Evolutionary conservation across 1,140 invertebrate genomes (phyloP), one percentile per base, ranked within the genome.

Genomic region (Cotesia vestalis): DNA sequence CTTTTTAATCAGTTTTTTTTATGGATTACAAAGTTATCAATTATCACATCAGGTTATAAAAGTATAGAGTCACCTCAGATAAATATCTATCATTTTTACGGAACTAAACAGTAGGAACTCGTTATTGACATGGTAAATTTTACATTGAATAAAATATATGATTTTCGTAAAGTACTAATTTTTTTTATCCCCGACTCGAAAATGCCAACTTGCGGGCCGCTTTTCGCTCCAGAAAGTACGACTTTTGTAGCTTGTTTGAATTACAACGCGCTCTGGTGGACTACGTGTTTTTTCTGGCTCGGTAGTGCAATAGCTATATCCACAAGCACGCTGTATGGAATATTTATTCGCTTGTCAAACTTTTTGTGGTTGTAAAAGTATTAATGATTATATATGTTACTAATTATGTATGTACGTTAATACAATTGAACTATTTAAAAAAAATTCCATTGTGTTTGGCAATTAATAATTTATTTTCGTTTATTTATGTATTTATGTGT

Each of bases 1-100:
- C 20, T 3, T 38, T 53, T 59, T 67, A 57, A 6, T 27, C 40
- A n/a, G 14, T 63, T 66, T 75, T 60, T 17, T 59, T 73, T 52
- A 66, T 73, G 5, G 38, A 11, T 66, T 36, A 38, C 4, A 20
- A 5, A 38, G 38, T 63, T 6, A 60, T 34, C 9, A 60, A 11
- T 60, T 27, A 60, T 14, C 5, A 34, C 5, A 34, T 27, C 59
- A 27, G 8, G 4, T 11, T 2, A 35, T 35, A 4, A 27, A 11
- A 20, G 59, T 60, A 35, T 6, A 17, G 17, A 40, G 5, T 55
- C n/a, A 6, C n/a, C 9, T 55, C 4, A 27, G 27, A 27, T n/a
- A 55, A 55, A 57, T 57, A 57, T 57, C 3, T 57, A 17, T 20
- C 5, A 27, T 20, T 46, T 46, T 46, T 46, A 6, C 8, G 11